Percentiles rank a stretch among this genome's conserved stretches.
Evolutionary conservation across 2,797 vertebrate genomes (phyloP).

Genomic region (Fratercula arctica): DNA sequence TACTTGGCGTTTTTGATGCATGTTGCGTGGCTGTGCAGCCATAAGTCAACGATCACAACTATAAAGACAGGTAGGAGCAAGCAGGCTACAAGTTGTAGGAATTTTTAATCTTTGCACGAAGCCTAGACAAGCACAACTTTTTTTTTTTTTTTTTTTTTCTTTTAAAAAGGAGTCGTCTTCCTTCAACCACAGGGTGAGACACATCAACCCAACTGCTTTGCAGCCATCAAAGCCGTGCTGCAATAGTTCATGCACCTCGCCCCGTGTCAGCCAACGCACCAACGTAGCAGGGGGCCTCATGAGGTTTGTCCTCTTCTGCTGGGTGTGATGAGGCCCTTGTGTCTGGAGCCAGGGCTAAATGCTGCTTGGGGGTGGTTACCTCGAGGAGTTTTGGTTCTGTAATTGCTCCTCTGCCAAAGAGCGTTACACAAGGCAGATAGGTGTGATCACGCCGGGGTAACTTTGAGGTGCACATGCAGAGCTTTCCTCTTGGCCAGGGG

Average conservation of each 20-base stretch:
- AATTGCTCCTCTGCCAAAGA: not conserved
- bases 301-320: not conserved
- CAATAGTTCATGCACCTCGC: rapidly evolving
- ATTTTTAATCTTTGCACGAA: not conserved
- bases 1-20: not conserved
- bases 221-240: not conserved
- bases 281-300: rapidly evolving
- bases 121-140: not conserved
- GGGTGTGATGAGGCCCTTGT: not conserved
- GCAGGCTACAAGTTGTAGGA: not conserved
- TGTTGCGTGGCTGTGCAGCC: not conserved
- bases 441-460: not conserved
- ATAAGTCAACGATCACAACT: not conserved
- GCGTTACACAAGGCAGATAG: not conserved
- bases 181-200: not conserved
- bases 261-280: rapidly evolving
- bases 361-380: not conserved
- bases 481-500: not conserved
- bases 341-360: not conserved
- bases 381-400: not conserved
- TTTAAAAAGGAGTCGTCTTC: not conserved
- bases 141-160: not conserved
- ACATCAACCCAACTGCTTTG: not conserved
- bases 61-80: conserved; percentile 37
- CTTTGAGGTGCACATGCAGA: not conserved